phyloP scores from a whole-genome alignment of 2,797 vertebrate species.

The Setipinna tenuifilis region DNA sequence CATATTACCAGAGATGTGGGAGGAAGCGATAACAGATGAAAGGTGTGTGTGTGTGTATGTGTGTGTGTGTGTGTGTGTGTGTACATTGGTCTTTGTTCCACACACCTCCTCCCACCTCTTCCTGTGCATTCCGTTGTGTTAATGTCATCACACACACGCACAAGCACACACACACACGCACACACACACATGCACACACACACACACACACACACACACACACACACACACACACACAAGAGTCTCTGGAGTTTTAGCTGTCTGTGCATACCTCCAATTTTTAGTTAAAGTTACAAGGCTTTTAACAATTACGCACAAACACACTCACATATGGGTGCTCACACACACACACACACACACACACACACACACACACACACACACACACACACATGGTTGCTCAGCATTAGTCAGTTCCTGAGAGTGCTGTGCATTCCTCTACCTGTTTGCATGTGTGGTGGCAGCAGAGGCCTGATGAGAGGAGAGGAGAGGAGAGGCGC shows the following conservation, averaged over 20 bases:
- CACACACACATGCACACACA: not conserved
- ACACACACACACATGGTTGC: slow-evolving; percentile 15
- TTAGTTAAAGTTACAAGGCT: too few relatives aligned
- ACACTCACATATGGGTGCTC: not conserved
- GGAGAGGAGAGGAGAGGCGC: too few relatives aligned
- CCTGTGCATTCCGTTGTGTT: not conserved
- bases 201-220: not conserved
- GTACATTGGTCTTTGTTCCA: not conserved
- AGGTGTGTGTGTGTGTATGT: slow-evolving; percentile 22
- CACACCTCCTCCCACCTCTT: not conserved
- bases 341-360: not conserved
- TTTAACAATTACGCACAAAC: slow-evolving; percentile 25
- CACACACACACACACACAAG: not conserved
- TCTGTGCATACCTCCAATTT: too few relatives aligned
- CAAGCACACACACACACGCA: not conserved
- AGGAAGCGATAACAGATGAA: slow-evolving; percentile 34
- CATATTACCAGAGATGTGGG: slow-evolving; percentile 15
- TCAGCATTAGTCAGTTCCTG: slow-evolving; percentile 12
- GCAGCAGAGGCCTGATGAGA: not conserved
- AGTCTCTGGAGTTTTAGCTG: too few relatives aligned
- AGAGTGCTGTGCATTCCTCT: slow-evolving; percentile 24
- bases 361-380: slow-evolving; percentile 13
- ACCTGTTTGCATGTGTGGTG: not conserved
- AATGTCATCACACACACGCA: not conserved
- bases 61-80: not conserved